phyloP scores from a whole-genome alignment of 2,113 vertebrate genomes.

The Rhagologus leucostigma region DNA sequence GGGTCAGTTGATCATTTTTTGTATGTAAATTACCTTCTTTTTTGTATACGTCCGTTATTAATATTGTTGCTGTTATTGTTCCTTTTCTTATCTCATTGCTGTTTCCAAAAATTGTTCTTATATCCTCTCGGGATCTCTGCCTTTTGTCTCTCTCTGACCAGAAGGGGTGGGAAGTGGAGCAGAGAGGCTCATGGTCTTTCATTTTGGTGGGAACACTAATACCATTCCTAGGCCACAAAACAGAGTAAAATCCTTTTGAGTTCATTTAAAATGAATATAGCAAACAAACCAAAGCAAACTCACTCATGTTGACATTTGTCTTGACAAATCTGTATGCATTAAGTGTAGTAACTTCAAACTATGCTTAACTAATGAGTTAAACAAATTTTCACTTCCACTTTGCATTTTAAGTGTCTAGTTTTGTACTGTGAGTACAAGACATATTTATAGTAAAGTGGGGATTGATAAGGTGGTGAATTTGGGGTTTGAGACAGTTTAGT shows the following conservation, averaged over 20 bases:
- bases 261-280: not conserved
- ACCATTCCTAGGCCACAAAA: not conserved
- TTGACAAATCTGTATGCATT: not conserved
- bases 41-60: not conserved
- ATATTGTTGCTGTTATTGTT: not conserved
- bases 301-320: not conserved
- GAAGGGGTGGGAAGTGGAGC: not conserved
- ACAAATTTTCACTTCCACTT: not conserved
- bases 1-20: not conserved
- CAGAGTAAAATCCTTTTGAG: not conserved
- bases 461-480: not conserved
- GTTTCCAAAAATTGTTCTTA: not conserved
- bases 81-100: not conserved
- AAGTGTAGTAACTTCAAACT: not conserved
- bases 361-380: not conserved
- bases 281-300: not conserved
- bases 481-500: not conserved
- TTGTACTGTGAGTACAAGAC: not conserved
- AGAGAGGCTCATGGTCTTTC: rapidly evolving
- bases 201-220: not conserved
- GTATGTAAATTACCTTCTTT: not conserved
- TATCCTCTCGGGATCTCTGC: not conserved
- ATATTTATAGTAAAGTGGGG: not conserved
- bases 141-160: not conserved
- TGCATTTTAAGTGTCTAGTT: not conserved